Evolutionary conservation across 1,140 invertebrate genomes (phyloP).

Genomic region (Octopus bimaculoides): DNA sequence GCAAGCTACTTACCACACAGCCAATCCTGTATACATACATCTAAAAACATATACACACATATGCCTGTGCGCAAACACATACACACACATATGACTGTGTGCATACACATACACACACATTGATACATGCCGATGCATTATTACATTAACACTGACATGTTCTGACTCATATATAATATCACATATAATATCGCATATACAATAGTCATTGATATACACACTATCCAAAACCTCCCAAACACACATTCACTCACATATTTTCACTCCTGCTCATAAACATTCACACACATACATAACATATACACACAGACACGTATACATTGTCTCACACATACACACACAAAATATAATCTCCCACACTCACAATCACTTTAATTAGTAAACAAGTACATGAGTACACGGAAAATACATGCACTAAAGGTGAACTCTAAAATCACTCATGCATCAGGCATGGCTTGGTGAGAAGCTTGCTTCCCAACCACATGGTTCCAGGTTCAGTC

Average conservation of each 20-base stretch:
- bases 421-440: too few species aligned
- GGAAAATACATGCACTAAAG: too few species aligned
- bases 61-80: not conserved
- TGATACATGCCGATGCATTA: constrained; percentile 1
- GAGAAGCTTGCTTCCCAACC: too few species aligned
- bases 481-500: too few species aligned
- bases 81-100: not conserved
- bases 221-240: too few species aligned
- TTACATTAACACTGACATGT: constrained; percentile 4
- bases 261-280: constrained; percentile 10
- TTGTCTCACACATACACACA: not conserved
- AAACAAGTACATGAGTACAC: constrained; percentile 1
- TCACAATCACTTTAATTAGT: not conserved
- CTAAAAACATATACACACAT: not conserved
- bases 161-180: not conserved
- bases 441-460: too few species aligned
- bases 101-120: not conserved
- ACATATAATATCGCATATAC: not conserved
- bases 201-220: not conserved
- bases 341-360: not conserved
- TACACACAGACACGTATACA: constrained; percentile 9
- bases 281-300: constrained; percentile 6
- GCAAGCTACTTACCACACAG: not conserved
- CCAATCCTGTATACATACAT: not conserved
- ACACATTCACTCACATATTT: not conserved